Base-by-base conservation (phyloP, 2,797 vertebrate genomes). In the Brotula barbata region DNA sequence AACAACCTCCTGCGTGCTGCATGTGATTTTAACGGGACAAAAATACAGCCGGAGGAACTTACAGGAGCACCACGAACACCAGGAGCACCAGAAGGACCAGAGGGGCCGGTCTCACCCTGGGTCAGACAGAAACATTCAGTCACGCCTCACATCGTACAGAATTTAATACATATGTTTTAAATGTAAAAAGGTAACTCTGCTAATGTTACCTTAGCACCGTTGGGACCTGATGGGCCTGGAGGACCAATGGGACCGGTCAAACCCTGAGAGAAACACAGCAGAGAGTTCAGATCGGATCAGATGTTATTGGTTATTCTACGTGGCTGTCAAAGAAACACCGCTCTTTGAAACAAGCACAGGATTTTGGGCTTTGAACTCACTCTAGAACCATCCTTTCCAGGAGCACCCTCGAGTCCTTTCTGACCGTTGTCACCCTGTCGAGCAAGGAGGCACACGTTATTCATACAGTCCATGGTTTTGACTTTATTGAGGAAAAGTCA, bases 201-300 rank as follows among this genome's bases (percentile, higher is more conserved):
- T 14, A 21, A 47, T 67, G 73, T 87, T 75, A 98, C 97, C 94
- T 99, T 98, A 76, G 94, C 95, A 0, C 97, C 97, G 0, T 97
- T 97, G 77, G 96, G 93, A 50, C 96, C 97, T 23, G 91, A 61
- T 0, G 97, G 96, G 48, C 97, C 97, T 5, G 94, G 94, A 69
- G 97, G 94, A 31, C 97, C 97, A 16, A 99, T 98, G 45, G 97
- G 96, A 85, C 97, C 97, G 1, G 93, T 95, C 88, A 98, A 90
- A 88, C 97, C 97, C 97, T 99, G 58, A 7, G 10, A 42, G 64
- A 52, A 40, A 56, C 31, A 46, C 34, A 56, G 3, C 8, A 47
- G 7, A 62, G 2, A 64, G 33, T 55, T 43, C 42, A 11, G 14
- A 2, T 45, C 12, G 28, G 16, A 61, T 21, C 49, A 14, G 31